phyloP scores from a whole-genome alignment of 2,113 vertebrate species.

The Pelvicachromis taeniatus region DNA sequence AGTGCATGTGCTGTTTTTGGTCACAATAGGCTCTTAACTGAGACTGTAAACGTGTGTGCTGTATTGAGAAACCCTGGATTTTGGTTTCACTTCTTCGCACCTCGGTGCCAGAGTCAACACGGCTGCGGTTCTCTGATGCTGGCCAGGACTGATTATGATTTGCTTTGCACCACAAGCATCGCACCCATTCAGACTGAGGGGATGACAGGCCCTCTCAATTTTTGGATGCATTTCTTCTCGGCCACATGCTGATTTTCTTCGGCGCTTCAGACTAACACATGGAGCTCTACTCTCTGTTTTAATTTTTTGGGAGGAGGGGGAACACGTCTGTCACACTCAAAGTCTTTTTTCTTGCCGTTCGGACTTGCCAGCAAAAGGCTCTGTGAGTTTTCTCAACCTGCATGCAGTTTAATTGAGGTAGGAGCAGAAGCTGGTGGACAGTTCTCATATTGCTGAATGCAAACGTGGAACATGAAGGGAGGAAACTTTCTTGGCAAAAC shows the following conservation, averaged over 20 bases:
- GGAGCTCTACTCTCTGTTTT: not conserved
- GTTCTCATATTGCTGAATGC: not conserved
- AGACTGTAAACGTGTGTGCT: slow-evolving; percentile 17
- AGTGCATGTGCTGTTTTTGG: slow-evolving; percentile 17
- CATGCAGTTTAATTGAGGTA: not conserved
- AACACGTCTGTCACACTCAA: not conserved
- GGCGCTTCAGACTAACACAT: not conserved
- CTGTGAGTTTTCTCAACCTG: not conserved
- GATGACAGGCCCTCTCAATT: slow-evolving; percentile 51
- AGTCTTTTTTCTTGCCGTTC: not conserved
- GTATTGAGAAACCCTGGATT: slow-evolving; percentile 46
- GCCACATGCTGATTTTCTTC: slow-evolving; percentile 36
- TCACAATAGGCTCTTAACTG: slow-evolving; percentile 46
- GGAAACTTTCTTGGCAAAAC: not conserved
- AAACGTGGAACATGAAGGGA: slow-evolving; percentile 1
- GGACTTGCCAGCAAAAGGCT: not conserved
- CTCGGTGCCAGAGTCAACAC: slow-evolving; percentile 64
- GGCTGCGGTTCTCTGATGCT: slow-evolving; percentile 43
- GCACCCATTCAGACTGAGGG: slow-evolving; percentile 32
- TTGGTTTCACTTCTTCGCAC: slow-evolving; percentile 59
- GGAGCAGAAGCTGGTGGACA: not conserved
- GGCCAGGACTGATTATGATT: slow-evolving; percentile 54
- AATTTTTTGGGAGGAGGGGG: slow-evolving; percentile 11
- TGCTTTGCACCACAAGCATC: slow-evolving; percentile 25
- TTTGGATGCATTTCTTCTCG: slow-evolving; percentile 12